Conservation (phyloP, 2,113 vertebrate genomes). For the rabbit (Oryctolagus cuniculus) region mOryCun1.1 NC_091444.1:22963501-22964000, state of each 20-base stretch:
- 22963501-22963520: background rate
- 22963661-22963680: slow-evolving; percentile 61
- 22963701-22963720: slow-evolving; percentile 84
- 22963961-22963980: background rate
- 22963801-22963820: slow-evolving; percentile 43
- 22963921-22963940: background rate
- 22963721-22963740: slow-evolving; percentile 77
- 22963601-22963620: slow-evolving; percentile 31
- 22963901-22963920: background rate
- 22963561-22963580: slow-evolving; percentile 77
- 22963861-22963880: background rate
- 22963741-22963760: slow-evolving; percentile 76
- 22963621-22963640: background rate
- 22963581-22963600: slow-evolving; percentile 76
- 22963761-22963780: slow-evolving; percentile 75
- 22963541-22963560: slow-evolving; percentile 68
- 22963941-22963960: background rate
- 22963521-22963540: slow-evolving; percentile 65
- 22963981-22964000: background rate
- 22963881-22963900: background rate
- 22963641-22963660: slow-evolving; percentile 75
- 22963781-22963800: slow-evolving; percentile 67
- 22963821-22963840: slow-evolving; percentile 26
- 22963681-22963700: slow-evolving; percentile 71
- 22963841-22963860: slow-evolving; percentile 31